Conservation (phyloP, 2,797 vertebrate genomes). For the Psittacula derbiana region DNA sequence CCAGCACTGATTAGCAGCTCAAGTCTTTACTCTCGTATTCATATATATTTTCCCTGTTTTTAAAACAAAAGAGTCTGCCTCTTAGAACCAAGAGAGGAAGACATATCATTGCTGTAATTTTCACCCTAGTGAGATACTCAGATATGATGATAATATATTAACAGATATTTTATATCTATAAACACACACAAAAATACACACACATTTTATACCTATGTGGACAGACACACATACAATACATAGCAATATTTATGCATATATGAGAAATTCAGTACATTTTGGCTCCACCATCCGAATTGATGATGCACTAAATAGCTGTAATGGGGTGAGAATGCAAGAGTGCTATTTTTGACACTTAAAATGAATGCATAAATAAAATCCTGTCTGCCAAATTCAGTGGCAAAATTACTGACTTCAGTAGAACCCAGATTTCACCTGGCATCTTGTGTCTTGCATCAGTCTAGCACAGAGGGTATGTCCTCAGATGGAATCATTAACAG, state of each 20-base stretch:
- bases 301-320: conserved; percentile 12
- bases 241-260: neutral
- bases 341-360: conserved; percentile 50
- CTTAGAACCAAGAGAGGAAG: neutral
- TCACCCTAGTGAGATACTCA: neutral
- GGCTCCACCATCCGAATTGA: conserved; percentile 27
- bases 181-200: neutral
- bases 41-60: neutral
- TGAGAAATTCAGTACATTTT: conserved; percentile 24
- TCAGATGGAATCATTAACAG: conserved; percentile 42
- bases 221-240: neutral
- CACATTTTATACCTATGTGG: neutral
- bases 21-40: neutral
- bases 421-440: neutral
- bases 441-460: neutral
- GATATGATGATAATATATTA: neutral
- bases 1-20: neutral
- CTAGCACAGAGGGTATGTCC: neutral
- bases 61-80: neutral
- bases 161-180: neutral
- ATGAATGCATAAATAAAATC: conserved; percentile 38
- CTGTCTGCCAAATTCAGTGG: neutral
- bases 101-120: neutral
- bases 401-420: neutral
- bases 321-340: conserved; percentile 14